A percentile compares a stretch with the other conserved stretches of the same genome.
These are phyloP conservation scores for Oxyura jamaicensis DNA, from an alignment of 2,113 vertebrate genomes.

Conservation along the genomic window DNA sequence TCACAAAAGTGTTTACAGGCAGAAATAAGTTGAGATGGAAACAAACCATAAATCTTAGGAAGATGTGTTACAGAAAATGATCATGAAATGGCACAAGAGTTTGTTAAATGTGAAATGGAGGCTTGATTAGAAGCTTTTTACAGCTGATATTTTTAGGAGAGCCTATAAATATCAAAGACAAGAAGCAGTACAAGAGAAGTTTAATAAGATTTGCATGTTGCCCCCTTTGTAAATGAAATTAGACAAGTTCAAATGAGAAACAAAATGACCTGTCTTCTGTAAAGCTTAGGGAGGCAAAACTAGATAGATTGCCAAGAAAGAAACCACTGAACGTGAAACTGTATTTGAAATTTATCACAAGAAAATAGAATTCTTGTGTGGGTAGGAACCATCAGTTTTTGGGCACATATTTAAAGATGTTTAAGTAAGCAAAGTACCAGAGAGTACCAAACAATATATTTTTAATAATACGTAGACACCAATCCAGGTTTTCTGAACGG, in stretches of 20 bases:
- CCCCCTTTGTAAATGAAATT: background rate
- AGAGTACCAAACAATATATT: fast-evolving
- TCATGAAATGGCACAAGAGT: background rate
- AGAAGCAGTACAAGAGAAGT: background rate
- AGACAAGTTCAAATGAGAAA: background rate
- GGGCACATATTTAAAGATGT: background rate
- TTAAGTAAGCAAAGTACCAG: background rate
- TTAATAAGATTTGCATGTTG: background rate
- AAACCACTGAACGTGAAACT: background rate
- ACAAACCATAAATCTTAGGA: background rate
- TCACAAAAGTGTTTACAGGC: background rate
- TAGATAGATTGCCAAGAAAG: background rate
- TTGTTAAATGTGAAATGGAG: background rate
- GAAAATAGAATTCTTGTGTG: background rate
- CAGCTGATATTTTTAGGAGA: background rate
- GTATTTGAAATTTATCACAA: background rate
- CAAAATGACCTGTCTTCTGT: background rate
- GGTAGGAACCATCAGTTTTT: background rate
- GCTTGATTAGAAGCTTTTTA: background rate
- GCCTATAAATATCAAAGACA: background rate
- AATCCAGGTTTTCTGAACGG: too few relatives aligned
- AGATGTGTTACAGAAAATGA: background rate
- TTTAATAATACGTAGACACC: background rate
- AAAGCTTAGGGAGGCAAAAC: background rate
- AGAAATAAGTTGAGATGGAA: background rate